Percentiles rank a stretch among this genome's conserved stretches.
Evolutionary conservation across 2,113 vertebrate genomes (phyloP).

Genomic region (Rhinolophus sinicus): DNA sequence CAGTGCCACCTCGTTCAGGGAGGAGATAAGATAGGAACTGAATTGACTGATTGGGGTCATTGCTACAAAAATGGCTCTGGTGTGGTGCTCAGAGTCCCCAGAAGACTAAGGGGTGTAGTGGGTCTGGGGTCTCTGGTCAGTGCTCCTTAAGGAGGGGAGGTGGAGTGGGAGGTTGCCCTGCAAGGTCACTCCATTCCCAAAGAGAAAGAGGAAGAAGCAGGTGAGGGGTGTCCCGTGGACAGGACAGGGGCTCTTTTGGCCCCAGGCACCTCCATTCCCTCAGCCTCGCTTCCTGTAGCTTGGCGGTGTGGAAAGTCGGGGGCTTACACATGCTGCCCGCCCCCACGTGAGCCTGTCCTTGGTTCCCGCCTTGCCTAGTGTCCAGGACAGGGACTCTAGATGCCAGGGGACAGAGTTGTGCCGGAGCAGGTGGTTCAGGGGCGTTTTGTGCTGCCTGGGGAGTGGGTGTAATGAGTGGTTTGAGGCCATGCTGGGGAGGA

Average conservation of each 20-base stretch:
- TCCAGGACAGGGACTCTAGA: neutral
- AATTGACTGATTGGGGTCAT: fast-evolving
- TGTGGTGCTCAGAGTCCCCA: too few species aligned
- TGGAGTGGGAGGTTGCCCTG: too few species aligned
- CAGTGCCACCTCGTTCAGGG: too few species aligned
- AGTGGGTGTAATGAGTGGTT: neutral
- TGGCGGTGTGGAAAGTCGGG: fast-evolving
- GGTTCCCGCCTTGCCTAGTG: neutral
- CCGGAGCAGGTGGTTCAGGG: neutral
- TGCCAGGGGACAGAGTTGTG: fast-evolving
- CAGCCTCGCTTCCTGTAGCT: fast-evolving
- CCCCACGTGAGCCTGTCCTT: neutral
- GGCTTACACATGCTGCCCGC: neutral
- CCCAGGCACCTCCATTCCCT: neutral
- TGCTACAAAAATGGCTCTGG: fast-evolving
- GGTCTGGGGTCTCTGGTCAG: neutral
- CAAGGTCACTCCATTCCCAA: fast-evolving
- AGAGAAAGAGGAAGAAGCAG: neutral
- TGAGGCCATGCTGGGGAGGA: fast-evolving
- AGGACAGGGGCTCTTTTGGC: neutral
- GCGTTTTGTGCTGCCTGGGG: too few species aligned
- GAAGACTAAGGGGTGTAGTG: neutral
- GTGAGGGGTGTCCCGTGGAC: neutral
- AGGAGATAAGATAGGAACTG: neutral
- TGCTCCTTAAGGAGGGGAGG: neutral